Percentiles rank a stretch among this genome's conserved stretches.
These are phyloP conservation scores for Holothuria leucospilota DNA, from an alignment of 53 echinoderm and acorn worm species.

Conservation along the genomic window DNA sequence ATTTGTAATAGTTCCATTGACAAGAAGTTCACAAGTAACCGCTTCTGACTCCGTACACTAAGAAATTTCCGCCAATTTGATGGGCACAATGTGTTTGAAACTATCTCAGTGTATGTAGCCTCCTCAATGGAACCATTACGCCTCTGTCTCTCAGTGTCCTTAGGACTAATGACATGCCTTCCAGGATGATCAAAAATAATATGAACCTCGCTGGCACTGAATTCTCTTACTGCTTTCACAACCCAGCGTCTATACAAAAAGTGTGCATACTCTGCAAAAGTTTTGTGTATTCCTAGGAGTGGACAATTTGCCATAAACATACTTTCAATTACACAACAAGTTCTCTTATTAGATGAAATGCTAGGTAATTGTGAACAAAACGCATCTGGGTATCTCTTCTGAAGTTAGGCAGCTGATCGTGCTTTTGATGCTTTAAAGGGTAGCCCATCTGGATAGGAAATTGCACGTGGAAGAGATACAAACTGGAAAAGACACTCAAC, in stretches of 20 bases:
- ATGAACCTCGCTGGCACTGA: slow-evolving; percentile 51
- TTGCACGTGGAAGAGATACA: slow-evolving; percentile 16
- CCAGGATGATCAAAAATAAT: slow-evolving; percentile 60
- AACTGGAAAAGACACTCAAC: slow-evolving; percentile 12
- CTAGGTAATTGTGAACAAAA: too few relatives aligned
- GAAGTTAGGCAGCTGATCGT: slow-evolving; percentile 1
- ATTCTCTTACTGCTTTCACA: not conserved
- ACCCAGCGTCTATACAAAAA: too few relatives aligned
- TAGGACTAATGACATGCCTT: slow-evolving; percentile 53
- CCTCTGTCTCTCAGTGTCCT: slow-evolving; percentile 55
- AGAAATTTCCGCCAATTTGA: slow-evolving; percentile 20
- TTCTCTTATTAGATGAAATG: too few relatives aligned
- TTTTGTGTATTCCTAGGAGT: slow-evolving; percentile 16
- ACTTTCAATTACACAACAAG: slow-evolving; percentile 37
- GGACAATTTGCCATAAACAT: slow-evolving; percentile 39
- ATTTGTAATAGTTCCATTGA: too few relatives aligned
- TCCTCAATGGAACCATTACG: too few relatives aligned
- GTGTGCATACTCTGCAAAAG: slow-evolving; percentile 10
- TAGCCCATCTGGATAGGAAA: slow-evolving; percentile 8
- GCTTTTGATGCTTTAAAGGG: slow-evolving; percentile 9
- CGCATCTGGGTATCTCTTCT: too few relatives aligned
- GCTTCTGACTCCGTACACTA: too few relatives aligned
- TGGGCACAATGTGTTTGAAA: too few relatives aligned
- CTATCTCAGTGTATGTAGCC: slow-evolving; percentile 1
- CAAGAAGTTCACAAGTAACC: too few relatives aligned